These are phyloP conservation scores for Limnephilus auricula DNA, from an alignment of 2,888 invertebrate genomes.

Conservation along the genomic window DNA sequence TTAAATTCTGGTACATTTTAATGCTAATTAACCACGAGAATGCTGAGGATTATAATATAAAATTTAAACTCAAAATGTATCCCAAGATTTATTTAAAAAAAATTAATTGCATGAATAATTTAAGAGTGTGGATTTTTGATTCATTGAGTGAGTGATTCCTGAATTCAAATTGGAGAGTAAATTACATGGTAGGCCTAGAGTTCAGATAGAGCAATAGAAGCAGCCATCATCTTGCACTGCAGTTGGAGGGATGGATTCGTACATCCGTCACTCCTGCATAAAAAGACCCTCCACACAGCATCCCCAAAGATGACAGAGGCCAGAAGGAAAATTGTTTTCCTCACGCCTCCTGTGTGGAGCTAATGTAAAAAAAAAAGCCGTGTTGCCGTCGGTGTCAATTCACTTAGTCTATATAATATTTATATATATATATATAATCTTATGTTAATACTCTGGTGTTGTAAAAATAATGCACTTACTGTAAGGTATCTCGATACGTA, in stretches of 20 bases:
- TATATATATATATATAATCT: neutral
- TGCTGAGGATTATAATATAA: neutral
- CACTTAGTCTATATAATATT: neutral
- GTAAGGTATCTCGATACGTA: constrained; percentile 32
- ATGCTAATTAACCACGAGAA: neutral
- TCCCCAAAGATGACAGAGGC: no score
- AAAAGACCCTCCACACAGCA: no score
- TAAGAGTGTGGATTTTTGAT: neutral
- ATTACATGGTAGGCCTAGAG: neutral
- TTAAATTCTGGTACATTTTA: neutral
- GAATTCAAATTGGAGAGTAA: neutral
- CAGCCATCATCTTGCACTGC: no score
- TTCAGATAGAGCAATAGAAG: no score
- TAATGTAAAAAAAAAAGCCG: no score
- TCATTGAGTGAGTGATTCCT: neutral
- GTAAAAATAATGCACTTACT: constrained; percentile 3
- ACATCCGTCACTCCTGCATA: no score
- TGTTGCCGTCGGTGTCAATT: neutral
- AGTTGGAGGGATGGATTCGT: no score
- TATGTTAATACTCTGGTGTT: constrained; percentile 8
- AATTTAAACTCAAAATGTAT: neutral
- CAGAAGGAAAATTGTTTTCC: no score
- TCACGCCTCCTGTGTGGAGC: no score
- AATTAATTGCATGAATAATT: neutral
- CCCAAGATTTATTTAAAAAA: neutral